phyloP scores from a whole-genome alignment of 2,113 vertebrate species.

The Bubo blakistoni region DNA sequence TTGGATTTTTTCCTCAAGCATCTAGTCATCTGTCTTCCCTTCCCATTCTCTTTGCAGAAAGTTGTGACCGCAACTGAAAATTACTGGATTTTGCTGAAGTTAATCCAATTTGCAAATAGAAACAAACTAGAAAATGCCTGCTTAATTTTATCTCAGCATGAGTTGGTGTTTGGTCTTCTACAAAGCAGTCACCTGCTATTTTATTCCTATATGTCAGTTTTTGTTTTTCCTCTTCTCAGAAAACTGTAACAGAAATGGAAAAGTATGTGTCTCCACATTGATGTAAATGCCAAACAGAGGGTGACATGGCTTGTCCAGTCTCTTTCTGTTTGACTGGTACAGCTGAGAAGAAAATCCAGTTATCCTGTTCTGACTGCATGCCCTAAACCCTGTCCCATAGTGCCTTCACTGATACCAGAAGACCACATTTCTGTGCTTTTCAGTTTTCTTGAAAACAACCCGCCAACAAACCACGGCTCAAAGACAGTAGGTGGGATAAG shows the following conservation, averaged over 20 bases:
- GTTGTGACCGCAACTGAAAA: background rate
- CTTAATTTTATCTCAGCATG: background rate
- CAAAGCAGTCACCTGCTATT: background rate
- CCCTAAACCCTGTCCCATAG: background rate
- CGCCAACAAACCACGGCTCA: background rate
- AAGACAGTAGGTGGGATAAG: background rate
- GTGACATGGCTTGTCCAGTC: background rate
- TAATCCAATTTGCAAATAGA: background rate
- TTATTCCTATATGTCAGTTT: background rate
- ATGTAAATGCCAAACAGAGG: background rate
- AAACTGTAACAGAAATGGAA: background rate
- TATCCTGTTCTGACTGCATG: background rate
- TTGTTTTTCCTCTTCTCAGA: background rate
- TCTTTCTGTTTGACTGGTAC: background rate
- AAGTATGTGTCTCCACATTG: background rate
- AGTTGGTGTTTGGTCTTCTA: background rate
- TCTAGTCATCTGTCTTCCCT: background rate
- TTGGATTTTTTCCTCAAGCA: background rate
- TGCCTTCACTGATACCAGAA: background rate
- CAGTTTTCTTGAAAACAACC: background rate
- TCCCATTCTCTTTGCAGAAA: background rate
- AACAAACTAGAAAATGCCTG: background rate
- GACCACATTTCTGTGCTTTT: background rate
- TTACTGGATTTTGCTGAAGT: background rate
- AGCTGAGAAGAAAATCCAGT: background rate